Evolutionary conservation across 2,888 invertebrate species (phyloP).

Genomic region (Nezara viridula): DNA sequence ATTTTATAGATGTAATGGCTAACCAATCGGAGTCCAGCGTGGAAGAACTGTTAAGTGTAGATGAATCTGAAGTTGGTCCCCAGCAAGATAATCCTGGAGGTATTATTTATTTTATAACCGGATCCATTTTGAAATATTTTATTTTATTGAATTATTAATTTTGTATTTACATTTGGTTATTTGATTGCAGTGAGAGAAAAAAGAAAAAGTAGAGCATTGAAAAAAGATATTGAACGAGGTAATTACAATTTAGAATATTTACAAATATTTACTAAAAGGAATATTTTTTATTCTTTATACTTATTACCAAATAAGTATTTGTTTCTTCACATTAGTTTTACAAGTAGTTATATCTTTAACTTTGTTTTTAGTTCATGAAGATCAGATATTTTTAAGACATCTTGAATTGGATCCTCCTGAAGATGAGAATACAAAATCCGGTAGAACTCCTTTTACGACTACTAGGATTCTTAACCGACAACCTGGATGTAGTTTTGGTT

Average conservation of each 20-base stretch:
- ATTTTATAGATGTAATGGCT: constrained; percentile 68
- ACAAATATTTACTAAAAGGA: not conserved
- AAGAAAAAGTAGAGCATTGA: constrained; percentile 69
- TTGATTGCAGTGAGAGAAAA: constrained; percentile 68
- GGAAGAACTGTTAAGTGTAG: constrained; percentile 69
- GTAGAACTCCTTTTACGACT: constrained; percentile 87
- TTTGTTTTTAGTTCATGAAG: constrained; percentile 67
- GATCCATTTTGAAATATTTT: not conserved
- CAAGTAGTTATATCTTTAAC: not conserved
- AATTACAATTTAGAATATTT: constrained; percentile 48
- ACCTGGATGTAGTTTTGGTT: constrained; percentile 80
- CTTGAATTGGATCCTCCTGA: constrained; percentile 82
- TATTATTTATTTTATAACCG: not conserved
- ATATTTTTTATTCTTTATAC: too few species aligned
- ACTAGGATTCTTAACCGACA: constrained; percentile 75
- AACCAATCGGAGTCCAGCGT: constrained; percentile 71
- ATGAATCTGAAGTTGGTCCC: constrained; percentile 69
- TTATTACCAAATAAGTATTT: not conserved
- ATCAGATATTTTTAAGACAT: constrained; percentile 74
- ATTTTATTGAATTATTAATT: not conserved
- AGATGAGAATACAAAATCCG: constrained; percentile 72
- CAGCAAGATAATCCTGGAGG: constrained; percentile 64
- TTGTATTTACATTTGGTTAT: constrained; percentile 62
- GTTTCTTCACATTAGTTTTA: not conserved
- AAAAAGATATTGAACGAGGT: constrained; percentile 66